Percentiles rank a stretch among this genome's conserved stretches.
Evolutionary conservation across 2,797 vertebrate species (phyloP).

Genomic region (Emydoidea blandingii): DNA sequence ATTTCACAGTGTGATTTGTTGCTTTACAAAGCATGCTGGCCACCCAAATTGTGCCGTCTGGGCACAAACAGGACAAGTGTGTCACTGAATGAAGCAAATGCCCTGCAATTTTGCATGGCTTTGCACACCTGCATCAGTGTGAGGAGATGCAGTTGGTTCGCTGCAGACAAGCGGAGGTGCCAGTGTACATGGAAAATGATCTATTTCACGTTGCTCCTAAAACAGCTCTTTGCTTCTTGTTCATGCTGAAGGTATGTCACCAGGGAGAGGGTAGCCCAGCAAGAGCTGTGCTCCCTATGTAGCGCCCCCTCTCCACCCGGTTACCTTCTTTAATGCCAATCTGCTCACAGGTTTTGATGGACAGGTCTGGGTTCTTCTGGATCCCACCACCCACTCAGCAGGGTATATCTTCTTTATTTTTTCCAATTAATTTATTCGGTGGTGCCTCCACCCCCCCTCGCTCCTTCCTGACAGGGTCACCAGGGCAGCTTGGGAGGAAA

Average conservation of each 20-base stretch:
- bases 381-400: no score
- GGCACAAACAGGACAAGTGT: background rate
- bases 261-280: slow-evolving; percentile 12
- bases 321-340: no score
- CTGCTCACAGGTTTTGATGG: no score
- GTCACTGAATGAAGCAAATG: background rate
- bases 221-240: background rate
- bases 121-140: background rate
- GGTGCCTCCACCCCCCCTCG: no score
- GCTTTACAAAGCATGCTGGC: background rate
- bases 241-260: background rate
- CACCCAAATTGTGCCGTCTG: background rate
- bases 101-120: background rate
- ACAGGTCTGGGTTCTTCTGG: no score
- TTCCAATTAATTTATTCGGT: no score
- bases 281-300: background rate
- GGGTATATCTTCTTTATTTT: no score
- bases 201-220: background rate
- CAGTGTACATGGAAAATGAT: background rate
- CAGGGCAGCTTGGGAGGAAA: no score
- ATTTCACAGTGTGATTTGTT: background rate
- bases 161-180: background rate
- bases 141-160: background rate
- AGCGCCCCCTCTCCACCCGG: no score
- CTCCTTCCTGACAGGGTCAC: no score